Conservation (phyloP, 2,888 invertebrate species). For the Lithophane leautieri region DNA sequence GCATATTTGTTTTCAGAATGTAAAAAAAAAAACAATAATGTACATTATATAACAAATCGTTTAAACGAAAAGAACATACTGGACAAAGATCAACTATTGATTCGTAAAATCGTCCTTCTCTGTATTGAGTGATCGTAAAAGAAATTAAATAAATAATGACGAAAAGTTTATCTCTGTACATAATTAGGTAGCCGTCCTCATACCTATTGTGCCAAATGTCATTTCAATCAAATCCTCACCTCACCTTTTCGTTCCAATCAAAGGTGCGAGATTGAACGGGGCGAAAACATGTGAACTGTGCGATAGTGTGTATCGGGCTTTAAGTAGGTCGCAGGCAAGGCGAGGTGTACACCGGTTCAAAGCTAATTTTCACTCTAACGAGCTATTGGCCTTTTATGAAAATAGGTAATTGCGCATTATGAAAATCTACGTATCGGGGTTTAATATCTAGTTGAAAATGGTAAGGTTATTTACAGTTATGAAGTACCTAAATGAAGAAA, state of each 20-base stretch:
- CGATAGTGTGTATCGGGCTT: constrained; percentile 52
- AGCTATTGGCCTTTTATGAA: constrained; percentile 61
- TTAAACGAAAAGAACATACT: background rate
- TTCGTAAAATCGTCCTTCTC: background rate
- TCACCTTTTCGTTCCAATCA: constrained; percentile 42
- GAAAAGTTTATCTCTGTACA: background rate
- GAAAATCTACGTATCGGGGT: constrained; percentile 53
- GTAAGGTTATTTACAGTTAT: constrained; percentile 5
- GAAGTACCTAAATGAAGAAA: background rate
- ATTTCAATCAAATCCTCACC: constrained; percentile 33
- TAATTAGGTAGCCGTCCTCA: background rate
- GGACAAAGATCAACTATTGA: background rate
- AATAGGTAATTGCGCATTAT: constrained; percentile 65
- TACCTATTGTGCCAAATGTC: constrained; percentile 19
- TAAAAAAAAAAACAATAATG: background rate
- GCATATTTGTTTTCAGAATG: background rate
- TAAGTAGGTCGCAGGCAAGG: constrained; percentile 63
- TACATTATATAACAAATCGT: background rate
- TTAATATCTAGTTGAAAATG: constrained; percentile 47
- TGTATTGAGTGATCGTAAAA: background rate
- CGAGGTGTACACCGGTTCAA: constrained; percentile 47
- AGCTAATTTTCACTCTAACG: constrained; percentile 62
- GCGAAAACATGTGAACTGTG: constrained; percentile 38
- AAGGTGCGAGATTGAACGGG: constrained; percentile 54
- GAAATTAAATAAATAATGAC: too few species aligned